Evolutionary conservation across 2,113 vertebrate genomes (phyloP).

Genomic region (Charadrius vociferus): DNA sequence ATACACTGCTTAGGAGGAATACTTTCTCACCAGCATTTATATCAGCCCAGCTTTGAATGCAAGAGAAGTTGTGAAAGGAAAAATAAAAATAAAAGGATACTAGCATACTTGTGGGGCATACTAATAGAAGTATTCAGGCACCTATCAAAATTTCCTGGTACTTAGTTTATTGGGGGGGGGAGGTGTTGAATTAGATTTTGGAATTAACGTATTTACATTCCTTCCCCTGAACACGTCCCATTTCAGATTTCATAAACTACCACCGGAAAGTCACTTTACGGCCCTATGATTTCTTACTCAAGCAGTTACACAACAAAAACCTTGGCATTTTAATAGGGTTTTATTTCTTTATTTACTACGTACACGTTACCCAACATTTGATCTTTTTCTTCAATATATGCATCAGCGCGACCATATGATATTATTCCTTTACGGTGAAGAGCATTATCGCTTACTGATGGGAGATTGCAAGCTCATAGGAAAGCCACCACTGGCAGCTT

Average conservation of each 20-base stretch:
- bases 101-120: not conserved
- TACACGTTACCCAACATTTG: not conserved
- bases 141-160: not conserved
- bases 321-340: not conserved
- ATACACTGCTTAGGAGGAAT: not conserved
- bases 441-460: not conserved
- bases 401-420: rapidly evolving
- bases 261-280: not conserved
- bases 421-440: not conserved
- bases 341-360: not conserved
- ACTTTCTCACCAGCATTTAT: not conserved
- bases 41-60: not conserved
- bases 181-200: not conserved
- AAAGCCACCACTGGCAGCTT: not conserved
- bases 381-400: not conserved
- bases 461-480: not conserved
- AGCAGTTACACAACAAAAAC: not conserved
- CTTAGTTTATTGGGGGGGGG: not conserved
- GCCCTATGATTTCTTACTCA: not conserved
- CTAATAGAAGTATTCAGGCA: not conserved
- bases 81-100: not conserved
- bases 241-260: not conserved
- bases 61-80: not conserved
- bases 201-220: not conserved
- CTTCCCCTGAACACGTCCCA: not conserved